Evolutionary conservation across 2,888 invertebrate species (phyloP).

Genomic region (Polydrusus cervinus): DNA sequence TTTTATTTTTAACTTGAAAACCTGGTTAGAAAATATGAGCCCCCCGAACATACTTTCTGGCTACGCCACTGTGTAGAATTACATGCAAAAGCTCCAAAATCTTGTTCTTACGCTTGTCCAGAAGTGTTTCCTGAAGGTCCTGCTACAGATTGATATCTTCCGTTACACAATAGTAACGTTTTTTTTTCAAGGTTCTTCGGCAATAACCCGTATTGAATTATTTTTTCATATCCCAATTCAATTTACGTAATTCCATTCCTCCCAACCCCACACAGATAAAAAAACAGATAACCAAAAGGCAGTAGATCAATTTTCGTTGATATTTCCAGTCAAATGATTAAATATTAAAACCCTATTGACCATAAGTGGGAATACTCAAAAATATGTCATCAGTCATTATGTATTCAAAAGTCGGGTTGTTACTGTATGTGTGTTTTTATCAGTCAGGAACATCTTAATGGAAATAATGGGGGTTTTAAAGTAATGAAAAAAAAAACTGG

Average conservation of each 20-base stretch:
- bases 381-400: constrained; percentile 49
- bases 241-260: neutral
- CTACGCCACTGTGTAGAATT: too few relatives aligned
- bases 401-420: constrained; percentile 26
- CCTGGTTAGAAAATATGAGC: too few relatives aligned
- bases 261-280: constrained; percentile 11
- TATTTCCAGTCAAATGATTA: constrained; percentile 50
- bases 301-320: constrained; percentile 45
- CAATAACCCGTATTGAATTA: neutral
- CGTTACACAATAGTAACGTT: too few relatives aligned
- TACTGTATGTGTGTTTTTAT: constrained; percentile 42
- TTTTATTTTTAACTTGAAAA: too few relatives aligned
- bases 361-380: constrained; percentile 42
- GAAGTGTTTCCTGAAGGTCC: too few relatives aligned
- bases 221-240: neutral
- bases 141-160: too few relatives aligned
- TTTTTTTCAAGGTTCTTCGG: neutral
- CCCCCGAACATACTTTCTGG: too few relatives aligned
- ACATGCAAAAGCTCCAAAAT: too few relatives aligned
- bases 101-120: too few relatives aligned
- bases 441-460: constrained; percentile 43
- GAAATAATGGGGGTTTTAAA: constrained; percentile 31
- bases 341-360: constrained; percentile 45
- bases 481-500: constrained; percentile 27
- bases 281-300: constrained; percentile 38